These are phyloP conservation scores for Bujurquina vittata DNA, from an alignment of 2,113 vertebrate genomes.

Conservation along the genomic window DNA sequence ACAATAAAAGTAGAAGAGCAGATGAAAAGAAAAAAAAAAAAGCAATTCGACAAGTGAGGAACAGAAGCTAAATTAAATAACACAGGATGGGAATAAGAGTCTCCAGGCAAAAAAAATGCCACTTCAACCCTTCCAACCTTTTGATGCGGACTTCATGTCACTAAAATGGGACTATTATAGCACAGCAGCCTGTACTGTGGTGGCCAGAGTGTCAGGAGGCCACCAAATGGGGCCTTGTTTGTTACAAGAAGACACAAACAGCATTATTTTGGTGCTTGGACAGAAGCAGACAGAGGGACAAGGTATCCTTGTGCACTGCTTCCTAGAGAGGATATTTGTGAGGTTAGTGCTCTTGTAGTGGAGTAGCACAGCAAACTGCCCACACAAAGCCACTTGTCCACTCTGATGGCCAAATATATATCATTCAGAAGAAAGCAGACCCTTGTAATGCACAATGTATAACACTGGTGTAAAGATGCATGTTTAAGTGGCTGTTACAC, in stretches of 20 bases:
- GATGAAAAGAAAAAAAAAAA: background rate
- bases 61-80: background rate
- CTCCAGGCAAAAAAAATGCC: background rate
- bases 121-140: background rate
- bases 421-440: too few species aligned
- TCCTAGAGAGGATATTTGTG: too few species aligned
- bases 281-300: background rate
- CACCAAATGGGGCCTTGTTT: background rate
- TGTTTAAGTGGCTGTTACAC: background rate
- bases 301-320: too few species aligned
- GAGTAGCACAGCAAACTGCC: too few species aligned
- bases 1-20: background rate
- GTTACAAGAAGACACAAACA: background rate
- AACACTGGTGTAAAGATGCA: too few species aligned
- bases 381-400: too few species aligned
- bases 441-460: too few species aligned
- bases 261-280: background rate
- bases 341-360: too few species aligned
- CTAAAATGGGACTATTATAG: accelerated
- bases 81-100: background rate
- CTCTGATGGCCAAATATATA: too few species aligned
- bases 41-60: background rate
- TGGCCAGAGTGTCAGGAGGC: background rate
- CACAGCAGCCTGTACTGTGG: background rate
- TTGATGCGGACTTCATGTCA: background rate